Evolutionary conservation across 2,113 vertebrate genomes (phyloP).

Genomic region (Mohoua ochrocephala): DNA sequence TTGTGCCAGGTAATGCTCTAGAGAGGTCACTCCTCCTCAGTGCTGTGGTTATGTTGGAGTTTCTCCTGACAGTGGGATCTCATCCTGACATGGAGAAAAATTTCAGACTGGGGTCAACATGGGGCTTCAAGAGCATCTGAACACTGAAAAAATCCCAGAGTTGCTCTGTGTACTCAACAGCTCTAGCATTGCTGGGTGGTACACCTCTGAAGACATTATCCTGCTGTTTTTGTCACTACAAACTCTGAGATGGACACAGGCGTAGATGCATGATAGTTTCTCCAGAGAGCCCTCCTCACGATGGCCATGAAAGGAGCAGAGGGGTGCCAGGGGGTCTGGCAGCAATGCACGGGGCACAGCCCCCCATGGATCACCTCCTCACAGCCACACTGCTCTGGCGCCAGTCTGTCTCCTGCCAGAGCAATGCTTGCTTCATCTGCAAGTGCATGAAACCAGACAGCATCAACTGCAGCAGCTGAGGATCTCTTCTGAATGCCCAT

Average conservation of each 20-base stretch:
- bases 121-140: not conserved
- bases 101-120: not conserved
- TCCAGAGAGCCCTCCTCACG: rapidly evolving
- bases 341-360: rapidly evolving
- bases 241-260: not conserved
- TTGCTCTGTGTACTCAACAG: not conserved
- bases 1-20: not conserved
- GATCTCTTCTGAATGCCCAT: not conserved
- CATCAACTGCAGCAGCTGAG: rapidly evolving
- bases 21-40: not conserved
- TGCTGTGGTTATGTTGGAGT: not conserved
- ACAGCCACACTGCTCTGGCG: rapidly evolving
- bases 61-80: not conserved
- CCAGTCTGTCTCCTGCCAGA: not conserved
- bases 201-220: not conserved
- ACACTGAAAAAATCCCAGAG: not conserved
- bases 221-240: not conserved
- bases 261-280: rapidly evolving
- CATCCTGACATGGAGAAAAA: not conserved
- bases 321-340: not conserved
- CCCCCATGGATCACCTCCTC: rapidly evolving
- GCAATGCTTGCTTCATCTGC: not conserved
- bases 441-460: not conserved
- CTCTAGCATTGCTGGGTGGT: not conserved
- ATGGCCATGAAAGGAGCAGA: not conserved